phyloP scores from a whole-genome alignment of 2,888 invertebrate genomes.

The Orthosia cruda region DNA sequence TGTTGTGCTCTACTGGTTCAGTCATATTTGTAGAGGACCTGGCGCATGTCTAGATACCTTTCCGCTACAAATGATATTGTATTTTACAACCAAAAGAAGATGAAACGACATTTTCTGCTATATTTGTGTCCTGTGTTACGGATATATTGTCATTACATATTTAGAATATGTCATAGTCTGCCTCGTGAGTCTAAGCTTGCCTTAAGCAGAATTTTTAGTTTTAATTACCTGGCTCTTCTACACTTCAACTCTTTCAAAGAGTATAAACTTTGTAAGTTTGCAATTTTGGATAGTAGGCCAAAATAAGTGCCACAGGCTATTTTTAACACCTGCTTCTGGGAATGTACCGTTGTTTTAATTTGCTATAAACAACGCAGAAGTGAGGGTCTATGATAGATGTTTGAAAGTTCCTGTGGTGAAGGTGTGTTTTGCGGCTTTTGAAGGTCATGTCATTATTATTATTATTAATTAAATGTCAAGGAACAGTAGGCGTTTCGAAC shows the following conservation, averaged over 20 bases:
- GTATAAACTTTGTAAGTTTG: too few relatives aligned
- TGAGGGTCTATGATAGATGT: conserved; percentile 29
- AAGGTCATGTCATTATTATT: too few relatives aligned
- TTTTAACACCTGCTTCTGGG: conserved; percentile 83
- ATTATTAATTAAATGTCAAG: too few relatives aligned
- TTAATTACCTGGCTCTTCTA: too few relatives aligned
- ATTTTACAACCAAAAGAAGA: background rate
- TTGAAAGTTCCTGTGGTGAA: background rate
- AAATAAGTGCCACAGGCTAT: too few relatives aligned
- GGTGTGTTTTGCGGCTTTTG: background rate
- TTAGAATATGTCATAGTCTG: background rate
- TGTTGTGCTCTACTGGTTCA: background rate
- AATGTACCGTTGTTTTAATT: conserved; percentile 83
- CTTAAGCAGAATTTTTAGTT: too few relatives aligned
- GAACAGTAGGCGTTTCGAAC: too few relatives aligned
- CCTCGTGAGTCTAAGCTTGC: too few relatives aligned
- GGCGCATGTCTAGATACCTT: background rate
- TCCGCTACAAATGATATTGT: background rate
- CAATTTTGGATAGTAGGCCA: too few relatives aligned
- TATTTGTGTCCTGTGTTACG: background rate
- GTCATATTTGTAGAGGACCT: background rate
- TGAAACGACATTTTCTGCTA: background rate
- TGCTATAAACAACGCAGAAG: conserved; percentile 82
- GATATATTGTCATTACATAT: background rate
- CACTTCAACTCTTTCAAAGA: too few relatives aligned